phyloP scores from a whole-genome alignment of 2,113 vertebrate species.

The Centrocercus urophasianus region DNA sequence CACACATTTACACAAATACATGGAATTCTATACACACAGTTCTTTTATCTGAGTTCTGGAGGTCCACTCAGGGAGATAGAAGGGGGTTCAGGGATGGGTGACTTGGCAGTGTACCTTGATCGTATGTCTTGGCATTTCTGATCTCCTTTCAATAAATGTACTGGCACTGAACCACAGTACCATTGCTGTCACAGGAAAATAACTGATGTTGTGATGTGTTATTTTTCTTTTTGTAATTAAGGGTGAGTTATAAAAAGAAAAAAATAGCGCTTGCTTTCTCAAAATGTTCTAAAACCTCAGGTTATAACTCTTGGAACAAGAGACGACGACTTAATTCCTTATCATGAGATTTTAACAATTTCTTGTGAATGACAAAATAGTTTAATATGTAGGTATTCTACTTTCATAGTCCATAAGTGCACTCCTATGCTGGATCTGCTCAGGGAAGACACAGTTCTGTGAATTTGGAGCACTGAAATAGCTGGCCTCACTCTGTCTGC shows the following conservation, averaged over 20 bases:
- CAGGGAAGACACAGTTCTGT: background rate
- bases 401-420: background rate
- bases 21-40: background rate
- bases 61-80: background rate
- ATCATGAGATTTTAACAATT: background rate
- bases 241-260: background rate
- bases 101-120: background rate
- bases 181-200: background rate
- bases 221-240: background rate
- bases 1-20: background rate
- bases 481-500: background rate
- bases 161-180: background rate
- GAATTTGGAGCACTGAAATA: background rate
- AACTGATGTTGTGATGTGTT: background rate
- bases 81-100: background rate
- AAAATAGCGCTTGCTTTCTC: background rate
- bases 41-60: background rate
- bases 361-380: background rate
- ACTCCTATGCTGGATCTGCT: background rate
- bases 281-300: background rate
- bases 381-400: background rate
- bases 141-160: background rate
- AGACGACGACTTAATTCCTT: background rate
- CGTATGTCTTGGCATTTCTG: background rate
- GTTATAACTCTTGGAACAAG: background rate